Evolutionary conservation across 37 sponge, comb jelly and placozoan species (phyloP).

Genomic region (Aplysina aerophoba): DNA sequence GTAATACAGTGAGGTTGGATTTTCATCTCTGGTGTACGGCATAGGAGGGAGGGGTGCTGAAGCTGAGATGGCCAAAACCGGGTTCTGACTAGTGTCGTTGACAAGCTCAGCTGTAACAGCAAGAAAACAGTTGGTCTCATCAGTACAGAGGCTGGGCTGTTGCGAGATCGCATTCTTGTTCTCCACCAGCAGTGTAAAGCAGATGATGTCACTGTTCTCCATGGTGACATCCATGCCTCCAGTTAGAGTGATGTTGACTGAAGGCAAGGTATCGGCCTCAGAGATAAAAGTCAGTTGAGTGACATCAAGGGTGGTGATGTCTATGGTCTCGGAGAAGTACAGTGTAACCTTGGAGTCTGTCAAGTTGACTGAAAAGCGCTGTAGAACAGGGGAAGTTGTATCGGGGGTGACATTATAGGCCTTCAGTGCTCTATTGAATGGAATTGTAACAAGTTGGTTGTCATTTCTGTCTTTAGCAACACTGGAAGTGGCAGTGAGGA

Average conservation of each 20-base stretch:
- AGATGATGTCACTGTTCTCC: slow-evolving; percentile 50
- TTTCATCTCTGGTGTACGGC: slow-evolving; percentile 61
- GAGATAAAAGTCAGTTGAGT: slow-evolving; percentile 58
- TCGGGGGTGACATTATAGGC: slow-evolving; percentile 54
- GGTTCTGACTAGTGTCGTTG: slow-evolving; percentile 72
- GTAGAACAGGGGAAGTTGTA: slow-evolving; percentile 60
- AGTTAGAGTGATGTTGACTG: slow-evolving; percentile 61
- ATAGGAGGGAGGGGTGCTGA: slow-evolving; percentile 18
- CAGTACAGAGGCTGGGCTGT: slow-evolving; percentile 64
- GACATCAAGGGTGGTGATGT: slow-evolving; percentile 73
- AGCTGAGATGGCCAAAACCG: slow-evolving; percentile 41
- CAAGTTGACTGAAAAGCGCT: slow-evolving; percentile 73
- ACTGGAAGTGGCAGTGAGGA: slow-evolving; percentile 45
- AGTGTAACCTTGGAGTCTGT: slow-evolving; percentile 67
- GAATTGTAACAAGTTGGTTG: slow-evolving; percentile 59
- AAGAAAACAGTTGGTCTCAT: slow-evolving; percentile 54
- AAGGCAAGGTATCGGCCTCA: neutral
- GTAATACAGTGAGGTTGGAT: slow-evolving; percentile 47
- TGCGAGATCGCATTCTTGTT: slow-evolving; percentile 83
- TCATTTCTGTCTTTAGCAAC: slow-evolving; percentile 76
- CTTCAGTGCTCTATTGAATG: slow-evolving; percentile 41
- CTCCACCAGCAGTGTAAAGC: slow-evolving; percentile 47
- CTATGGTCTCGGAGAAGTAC: slow-evolving; percentile 85
- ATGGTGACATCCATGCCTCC: slow-evolving; percentile 53
- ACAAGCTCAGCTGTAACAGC: slow-evolving; percentile 49